A percentile compares a stretch with the other conserved stretches of the same genome.
Evolutionary conservation across 2,888 invertebrate species (phyloP).

Genomic region (Pheosia tremula): DNA sequence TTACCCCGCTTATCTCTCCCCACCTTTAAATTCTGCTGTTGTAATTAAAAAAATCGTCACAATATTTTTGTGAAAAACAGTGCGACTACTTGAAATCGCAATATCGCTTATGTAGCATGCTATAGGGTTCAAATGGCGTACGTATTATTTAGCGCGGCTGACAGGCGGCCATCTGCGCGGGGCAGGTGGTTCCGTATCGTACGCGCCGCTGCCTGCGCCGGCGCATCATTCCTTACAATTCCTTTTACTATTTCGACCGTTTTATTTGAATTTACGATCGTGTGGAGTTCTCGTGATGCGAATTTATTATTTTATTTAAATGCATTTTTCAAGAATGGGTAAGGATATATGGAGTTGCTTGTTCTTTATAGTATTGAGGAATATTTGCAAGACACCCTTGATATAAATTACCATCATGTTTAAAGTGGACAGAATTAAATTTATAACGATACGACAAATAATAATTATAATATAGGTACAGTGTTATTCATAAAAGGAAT

Average conservation of each 20-base stretch:
- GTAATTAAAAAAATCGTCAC: not conserved
- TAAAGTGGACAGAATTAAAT: too few species aligned
- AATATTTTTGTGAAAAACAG: not conserved
- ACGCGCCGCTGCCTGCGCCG: conserved; percentile 16
- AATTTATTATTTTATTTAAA: conserved; percentile 3
- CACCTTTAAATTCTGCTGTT: too few species aligned
- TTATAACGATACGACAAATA: too few species aligned
- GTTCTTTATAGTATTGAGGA: not conserved
- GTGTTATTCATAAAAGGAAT: too few species aligned
- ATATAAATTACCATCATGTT: not conserved
- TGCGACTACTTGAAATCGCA: conserved; percentile 9
- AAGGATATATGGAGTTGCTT: conserved; percentile 5
- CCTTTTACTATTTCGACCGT: conserved; percentile 34
- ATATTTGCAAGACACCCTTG: not conserved
- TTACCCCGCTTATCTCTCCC: too few species aligned
- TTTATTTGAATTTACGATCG: conserved; percentile 40
- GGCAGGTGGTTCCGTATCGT: conserved; percentile 30
- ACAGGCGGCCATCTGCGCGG: conserved; percentile 36
- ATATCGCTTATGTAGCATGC: conserved; percentile 12
- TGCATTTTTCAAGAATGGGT: conserved; percentile 6
- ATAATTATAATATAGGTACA: too few species aligned
- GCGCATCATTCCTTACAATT: conserved; percentile 30
- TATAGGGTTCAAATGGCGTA: conserved; percentile 35
- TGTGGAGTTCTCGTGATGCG: conserved; percentile 13
- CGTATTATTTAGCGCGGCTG: conserved; percentile 35